Evolutionary conservation across 2,888 invertebrate species (phyloP).

Genomic region (Ochropleura plecta): DNA sequence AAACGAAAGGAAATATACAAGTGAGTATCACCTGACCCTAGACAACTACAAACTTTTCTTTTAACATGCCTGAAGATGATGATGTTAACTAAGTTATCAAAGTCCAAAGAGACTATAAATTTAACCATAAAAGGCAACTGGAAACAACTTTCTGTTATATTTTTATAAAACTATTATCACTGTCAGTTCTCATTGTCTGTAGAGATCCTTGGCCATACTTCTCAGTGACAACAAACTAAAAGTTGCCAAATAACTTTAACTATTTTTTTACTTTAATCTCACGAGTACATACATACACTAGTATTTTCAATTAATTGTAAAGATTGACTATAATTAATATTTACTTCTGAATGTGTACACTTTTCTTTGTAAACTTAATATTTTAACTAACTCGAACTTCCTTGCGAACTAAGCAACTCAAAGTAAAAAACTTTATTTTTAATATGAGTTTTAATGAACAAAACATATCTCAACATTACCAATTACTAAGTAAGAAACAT

Average conservation of each 20-base stretch:
- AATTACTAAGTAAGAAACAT: background rate
- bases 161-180: background rate
- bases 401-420: background rate
- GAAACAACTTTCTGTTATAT: background rate
- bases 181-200: background rate
- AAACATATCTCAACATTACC: background rate
- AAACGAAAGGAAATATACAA: slow-evolving; percentile 90
- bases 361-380: no score
- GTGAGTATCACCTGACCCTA: slow-evolving; percentile 72
- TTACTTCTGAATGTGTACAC: no score
- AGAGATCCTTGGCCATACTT: background rate
- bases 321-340: no score
- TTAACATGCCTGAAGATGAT: background rate
- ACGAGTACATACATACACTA: no score
- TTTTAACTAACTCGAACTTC: background rate
- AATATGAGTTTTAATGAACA: background rate
- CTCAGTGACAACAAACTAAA: background rate
- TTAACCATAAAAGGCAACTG: background rate
- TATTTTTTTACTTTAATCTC: no score
- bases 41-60: background rate
- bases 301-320: no score
- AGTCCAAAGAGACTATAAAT: slow-evolving; percentile 9
- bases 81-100: background rate
- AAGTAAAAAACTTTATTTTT: background rate
- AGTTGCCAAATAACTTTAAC: no score